Percentiles rank a stretch among this genome's conserved stretches.
These are phyloP conservation scores for Eupithecia exiguata DNA, from an alignment of 2,888 invertebrate genomes.

Conservation along the genomic window DNA sequence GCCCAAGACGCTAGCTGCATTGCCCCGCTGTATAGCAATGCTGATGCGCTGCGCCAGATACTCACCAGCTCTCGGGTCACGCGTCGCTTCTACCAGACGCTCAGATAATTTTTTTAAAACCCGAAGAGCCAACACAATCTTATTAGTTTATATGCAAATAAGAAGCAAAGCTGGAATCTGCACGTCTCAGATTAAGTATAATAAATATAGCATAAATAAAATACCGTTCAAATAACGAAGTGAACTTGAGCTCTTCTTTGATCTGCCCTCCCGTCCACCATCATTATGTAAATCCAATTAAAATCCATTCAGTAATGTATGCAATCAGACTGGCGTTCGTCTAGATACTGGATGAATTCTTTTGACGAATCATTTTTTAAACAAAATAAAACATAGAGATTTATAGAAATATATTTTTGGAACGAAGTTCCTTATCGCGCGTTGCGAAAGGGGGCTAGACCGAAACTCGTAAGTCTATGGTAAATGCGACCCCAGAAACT, in stretches of 20 bases:
- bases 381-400: background rate
- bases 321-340: constrained; percentile 23
- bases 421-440: too few relatives aligned
- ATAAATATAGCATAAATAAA: constrained; percentile 18
- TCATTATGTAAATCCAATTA: constrained; percentile 39
- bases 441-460: too few relatives aligned
- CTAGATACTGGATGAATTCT: constrained; percentile 2
- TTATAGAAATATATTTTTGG: too few relatives aligned
- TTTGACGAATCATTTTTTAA: background rate
- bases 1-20: too few relatives aligned
- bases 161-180: constrained; percentile 3
- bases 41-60: too few relatives aligned
- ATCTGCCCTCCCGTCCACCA: constrained; percentile 29
- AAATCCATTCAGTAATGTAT: constrained; percentile 27
- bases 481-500: too few relatives aligned
- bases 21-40: too few relatives aligned
- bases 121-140: background rate
- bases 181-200: constrained; percentile 17
- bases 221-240: constrained; percentile 25
- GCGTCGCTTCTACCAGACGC: too few relatives aligned
- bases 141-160: background rate
- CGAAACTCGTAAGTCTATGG: too few relatives aligned
- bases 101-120: too few relatives aligned
- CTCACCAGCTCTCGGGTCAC: too few relatives aligned
- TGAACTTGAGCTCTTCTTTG: constrained; percentile 29